These are phyloP conservation scores for Strix occidentalis DNA, from an alignment of 2,797 vertebrate species.

Conservation along the genomic window DNA sequence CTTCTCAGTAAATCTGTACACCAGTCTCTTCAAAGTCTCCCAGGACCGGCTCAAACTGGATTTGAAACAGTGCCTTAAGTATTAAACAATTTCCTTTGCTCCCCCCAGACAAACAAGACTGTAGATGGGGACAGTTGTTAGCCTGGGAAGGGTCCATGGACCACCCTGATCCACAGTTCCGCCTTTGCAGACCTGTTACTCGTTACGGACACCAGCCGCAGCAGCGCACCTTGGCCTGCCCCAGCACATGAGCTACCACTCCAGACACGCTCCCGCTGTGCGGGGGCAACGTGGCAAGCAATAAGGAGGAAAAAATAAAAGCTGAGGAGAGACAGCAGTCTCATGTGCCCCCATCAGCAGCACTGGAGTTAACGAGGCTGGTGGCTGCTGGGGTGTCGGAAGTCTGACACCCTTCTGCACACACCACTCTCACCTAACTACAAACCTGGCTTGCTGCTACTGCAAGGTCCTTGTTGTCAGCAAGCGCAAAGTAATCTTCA, in stretches of 20 bases:
- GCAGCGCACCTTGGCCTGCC: no score
- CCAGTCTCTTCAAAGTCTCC: neutral
- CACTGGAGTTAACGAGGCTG: neutral
- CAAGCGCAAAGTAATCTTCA: neutral
- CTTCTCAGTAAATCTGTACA: neutral
- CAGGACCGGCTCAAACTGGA: neutral
- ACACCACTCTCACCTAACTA: neutral
- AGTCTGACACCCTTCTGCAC: neutral
- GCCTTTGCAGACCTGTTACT: neutral
- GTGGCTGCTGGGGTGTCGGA: neutral
- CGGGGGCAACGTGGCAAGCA: neutral
- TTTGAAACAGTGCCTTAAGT: neutral
- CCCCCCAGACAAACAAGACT: neutral
- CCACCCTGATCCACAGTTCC: neutral
- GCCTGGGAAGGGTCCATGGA: neutral
- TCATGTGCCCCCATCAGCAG: neutral
- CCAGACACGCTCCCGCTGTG: neutral
- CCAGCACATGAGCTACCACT: neutral
- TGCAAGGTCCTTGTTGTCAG: neutral
- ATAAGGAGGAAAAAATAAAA: neutral
- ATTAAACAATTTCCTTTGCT: neutral
- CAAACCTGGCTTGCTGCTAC: neutral
- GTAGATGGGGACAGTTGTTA: neutral
- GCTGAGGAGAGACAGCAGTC: neutral
- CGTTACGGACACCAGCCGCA: neutral